A percentile compares a stretch with the other conserved stretches of the same genome.
Evolutionary conservation across 2,797 vertebrate species (phyloP).

Genomic region (Peromyscus nudipes): DNA sequence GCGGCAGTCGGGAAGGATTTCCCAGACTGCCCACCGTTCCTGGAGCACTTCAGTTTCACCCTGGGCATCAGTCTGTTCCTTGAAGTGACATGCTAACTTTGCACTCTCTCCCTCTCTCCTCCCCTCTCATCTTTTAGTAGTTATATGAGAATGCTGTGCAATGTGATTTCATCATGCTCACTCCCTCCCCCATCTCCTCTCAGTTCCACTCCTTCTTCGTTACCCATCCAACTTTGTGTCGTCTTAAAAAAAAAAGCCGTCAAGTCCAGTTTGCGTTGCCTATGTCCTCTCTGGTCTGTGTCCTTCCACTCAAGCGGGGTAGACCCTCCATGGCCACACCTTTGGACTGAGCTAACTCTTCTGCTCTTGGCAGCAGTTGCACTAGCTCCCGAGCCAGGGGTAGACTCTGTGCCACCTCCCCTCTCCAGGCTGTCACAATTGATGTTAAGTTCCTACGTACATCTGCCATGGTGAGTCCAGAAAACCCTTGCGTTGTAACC

Average conservation of each 20-base stretch:
- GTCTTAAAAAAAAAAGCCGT: background rate
- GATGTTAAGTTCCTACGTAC: too few species aligned
- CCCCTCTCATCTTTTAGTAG: background rate
- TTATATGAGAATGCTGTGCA: background rate
- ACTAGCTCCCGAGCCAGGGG: too few species aligned
- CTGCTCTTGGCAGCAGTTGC: too few species aligned
- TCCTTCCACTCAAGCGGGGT: too few species aligned
- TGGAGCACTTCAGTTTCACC: constrained; percentile 51
- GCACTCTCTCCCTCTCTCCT: background rate
- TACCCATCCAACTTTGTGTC: background rate
- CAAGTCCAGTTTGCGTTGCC: background rate
- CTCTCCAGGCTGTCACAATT: too few species aligned
- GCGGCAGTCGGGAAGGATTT: background rate
- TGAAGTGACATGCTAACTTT: constrained; percentile 54
- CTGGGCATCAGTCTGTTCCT: constrained; percentile 52
- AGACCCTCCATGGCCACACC: too few species aligned
- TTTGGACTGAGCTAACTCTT: too few species aligned
- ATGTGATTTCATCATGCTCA: background rate
- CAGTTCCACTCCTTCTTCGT: background rate
- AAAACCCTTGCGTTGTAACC: too few species aligned
- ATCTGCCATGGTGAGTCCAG: too few species aligned
- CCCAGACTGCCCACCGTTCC: constrained; percentile 33
- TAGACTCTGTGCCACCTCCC: too few species aligned
- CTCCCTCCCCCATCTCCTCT: background rate
- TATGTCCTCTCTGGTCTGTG: background rate